Conservation (phyloP, 1,140 invertebrate species). For the Temnothorax longispinosus region DNA sequence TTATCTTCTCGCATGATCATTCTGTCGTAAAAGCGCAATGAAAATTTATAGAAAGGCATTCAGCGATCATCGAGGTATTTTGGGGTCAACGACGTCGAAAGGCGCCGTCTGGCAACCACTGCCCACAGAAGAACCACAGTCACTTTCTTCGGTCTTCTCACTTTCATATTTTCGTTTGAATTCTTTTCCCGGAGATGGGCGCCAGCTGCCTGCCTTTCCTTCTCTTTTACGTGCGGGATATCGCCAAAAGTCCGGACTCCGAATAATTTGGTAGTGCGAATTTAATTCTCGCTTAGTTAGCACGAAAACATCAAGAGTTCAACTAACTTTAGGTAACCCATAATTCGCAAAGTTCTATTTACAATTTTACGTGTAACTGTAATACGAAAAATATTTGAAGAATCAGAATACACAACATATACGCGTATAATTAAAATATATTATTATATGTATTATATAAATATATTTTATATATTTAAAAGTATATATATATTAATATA, state of each 20-base stretch:
- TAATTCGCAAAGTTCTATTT: neutral
- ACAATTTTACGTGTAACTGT: no score
- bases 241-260: neutral
- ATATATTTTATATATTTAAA: neutral
- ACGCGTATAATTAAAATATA: no score
- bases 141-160: slow-evolving; percentile 80
- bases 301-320: neutral
- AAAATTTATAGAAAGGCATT: slow-evolving; percentile 54
- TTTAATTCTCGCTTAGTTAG: slow-evolving; percentile 18
- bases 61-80: slow-evolving; percentile 53
- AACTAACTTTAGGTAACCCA: neutral
- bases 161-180: slow-evolving; percentile 79
- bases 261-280: neutral
- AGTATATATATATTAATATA: neutral
- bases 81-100: slow-evolving; percentile 71
- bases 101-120: slow-evolving; percentile 71
- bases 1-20: neutral
- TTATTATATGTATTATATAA: no score
- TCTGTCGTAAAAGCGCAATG: neutral
- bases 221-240: slow-evolving; percentile 16
- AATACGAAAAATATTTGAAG: no score
- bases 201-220: slow-evolving; percentile 46
- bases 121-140: slow-evolving; percentile 71
- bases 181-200: slow-evolving; percentile 47
- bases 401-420: no score